These are phyloP conservation scores for Meganola albula DNA, from an alignment of 2,888 invertebrate genomes.

Conservation along the genomic window DNA sequence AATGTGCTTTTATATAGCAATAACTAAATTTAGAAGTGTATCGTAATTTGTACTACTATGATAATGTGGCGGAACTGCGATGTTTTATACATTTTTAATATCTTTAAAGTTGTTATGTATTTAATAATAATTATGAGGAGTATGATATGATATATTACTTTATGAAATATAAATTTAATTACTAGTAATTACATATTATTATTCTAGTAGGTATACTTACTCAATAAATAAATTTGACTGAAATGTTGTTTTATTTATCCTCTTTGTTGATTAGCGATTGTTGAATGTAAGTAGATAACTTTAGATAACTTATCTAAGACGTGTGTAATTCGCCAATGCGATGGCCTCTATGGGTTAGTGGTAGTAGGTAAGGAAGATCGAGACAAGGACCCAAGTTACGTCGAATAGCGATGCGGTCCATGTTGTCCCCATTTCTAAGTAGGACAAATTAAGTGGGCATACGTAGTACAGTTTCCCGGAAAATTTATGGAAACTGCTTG, in stretches of 20 bases:
- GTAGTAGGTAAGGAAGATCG: no score
- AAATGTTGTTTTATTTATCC: constrained; percentile 32
- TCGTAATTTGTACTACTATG: no score
- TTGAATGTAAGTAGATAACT: constrained; percentile 13
- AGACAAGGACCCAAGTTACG: no score
- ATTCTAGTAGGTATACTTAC: constrained; percentile 16
- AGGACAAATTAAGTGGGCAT: constrained; percentile 1
- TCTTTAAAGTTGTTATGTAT: no score
- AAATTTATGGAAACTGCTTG: constrained; percentile 21
- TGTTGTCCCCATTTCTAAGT: no score
- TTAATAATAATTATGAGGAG: constrained; percentile 6
- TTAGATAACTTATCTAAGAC: constrained; percentile 20
- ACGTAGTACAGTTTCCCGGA: constrained; percentile 7
- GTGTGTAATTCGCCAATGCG: constrained; percentile 9
- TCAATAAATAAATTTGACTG: constrained; percentile 38
- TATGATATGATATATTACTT: no score
- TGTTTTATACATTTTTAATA: no score
- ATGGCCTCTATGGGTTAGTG: no score
- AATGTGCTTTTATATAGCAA: no score
- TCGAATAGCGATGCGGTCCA: no score
- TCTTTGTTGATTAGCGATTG: constrained; percentile 6
- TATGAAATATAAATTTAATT: constrained; percentile 23
- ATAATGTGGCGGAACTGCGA: no score
- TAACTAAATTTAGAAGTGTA: no score
- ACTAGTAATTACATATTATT: constrained; percentile 29